A percentile compares a stretch with the other conserved stretches of the same genome.
Evolutionary conservation across 1,140 invertebrate genomes (phyloP).

Genomic region (Sarcophaga peregrina): DNA sequence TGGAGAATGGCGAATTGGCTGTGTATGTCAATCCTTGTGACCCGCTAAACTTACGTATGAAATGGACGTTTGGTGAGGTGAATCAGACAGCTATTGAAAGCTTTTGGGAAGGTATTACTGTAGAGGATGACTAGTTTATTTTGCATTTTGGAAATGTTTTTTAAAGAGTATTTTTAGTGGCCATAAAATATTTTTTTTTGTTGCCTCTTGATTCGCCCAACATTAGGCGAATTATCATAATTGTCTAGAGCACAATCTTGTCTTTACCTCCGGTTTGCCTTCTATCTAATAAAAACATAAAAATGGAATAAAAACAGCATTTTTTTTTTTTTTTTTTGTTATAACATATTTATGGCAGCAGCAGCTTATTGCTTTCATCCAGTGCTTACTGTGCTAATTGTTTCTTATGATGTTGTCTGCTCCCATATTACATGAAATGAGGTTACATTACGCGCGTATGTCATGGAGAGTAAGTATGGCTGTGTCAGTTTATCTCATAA

Average conservation of each 20-base stretch:
- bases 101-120: conserved; percentile 47
- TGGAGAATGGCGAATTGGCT: conserved; percentile 52
- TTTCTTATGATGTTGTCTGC: background rate
- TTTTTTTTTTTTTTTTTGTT: conserved; percentile 27
- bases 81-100: conserved; percentile 71
- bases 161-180: background rate
- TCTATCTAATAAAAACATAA: conserved; percentile 28
- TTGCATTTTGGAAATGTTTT: background rate
- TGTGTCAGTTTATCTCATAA: conserved; percentile 36
- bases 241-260: conserved; percentile 11
- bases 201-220: background rate
- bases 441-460: conserved; percentile 8
- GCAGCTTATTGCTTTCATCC: background rate
- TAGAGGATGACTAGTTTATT: background rate
- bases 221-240: conserved; percentile 32
- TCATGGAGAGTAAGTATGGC: background rate
- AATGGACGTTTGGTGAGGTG: conserved; percentile 80
- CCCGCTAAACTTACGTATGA: conserved; percentile 74
- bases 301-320: conserved; percentile 22
- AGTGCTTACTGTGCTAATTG: background rate
- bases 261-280: background rate
- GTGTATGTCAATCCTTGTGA: conserved; percentile 79
- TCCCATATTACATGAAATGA: background rate
- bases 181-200: conserved; percentile 22
- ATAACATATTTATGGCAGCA: background rate